phyloP scores from a whole-genome alignment of 2,888 invertebrate species.

The Lycophotia porphyrea region DNA sequence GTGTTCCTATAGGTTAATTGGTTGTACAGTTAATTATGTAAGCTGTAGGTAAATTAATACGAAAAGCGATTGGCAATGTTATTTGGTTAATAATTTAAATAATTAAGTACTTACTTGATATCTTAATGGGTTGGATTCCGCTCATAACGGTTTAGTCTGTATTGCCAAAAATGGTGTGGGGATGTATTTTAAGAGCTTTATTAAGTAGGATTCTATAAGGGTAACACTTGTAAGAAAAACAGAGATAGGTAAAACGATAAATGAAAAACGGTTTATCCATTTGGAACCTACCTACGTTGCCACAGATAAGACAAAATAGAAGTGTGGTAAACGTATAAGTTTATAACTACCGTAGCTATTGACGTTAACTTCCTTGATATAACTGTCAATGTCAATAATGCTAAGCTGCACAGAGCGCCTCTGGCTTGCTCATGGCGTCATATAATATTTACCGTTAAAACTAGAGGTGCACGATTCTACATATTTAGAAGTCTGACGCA shows the following conservation, averaged over 20 bases:
- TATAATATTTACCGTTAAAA: neutral
- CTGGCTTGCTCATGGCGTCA: neutral
- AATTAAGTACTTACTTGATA: neutral
- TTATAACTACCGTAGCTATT: neutral
- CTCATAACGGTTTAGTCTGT: neutral
- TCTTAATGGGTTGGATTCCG: neutral
- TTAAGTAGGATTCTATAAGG: neutral
- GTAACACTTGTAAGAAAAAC: neutral
- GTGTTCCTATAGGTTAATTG: slow-evolving; percentile 22
- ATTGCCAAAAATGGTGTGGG: too few relatives aligned
- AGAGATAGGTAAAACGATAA: neutral
- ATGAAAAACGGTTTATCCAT: neutral
- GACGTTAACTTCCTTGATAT: neutral
- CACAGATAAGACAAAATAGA: neutral
- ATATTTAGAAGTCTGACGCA: slow-evolving; percentile 1
- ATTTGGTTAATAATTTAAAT: slow-evolving; percentile 5
- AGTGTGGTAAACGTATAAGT: neutral
- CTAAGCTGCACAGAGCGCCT: neutral
- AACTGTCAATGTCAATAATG: neutral
- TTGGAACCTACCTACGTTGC: neutral
- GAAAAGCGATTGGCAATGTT: neutral
- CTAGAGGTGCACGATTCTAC: neutral
- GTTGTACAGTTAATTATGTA: slow-evolving; percentile 1
- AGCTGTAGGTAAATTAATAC: slow-evolving; percentile 11
- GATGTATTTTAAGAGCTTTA: neutral